These are phyloP conservation scores for Lateolabrax maculatus DNA, from an alignment of 2,797 vertebrate species.

Conservation along the genomic window DNA sequence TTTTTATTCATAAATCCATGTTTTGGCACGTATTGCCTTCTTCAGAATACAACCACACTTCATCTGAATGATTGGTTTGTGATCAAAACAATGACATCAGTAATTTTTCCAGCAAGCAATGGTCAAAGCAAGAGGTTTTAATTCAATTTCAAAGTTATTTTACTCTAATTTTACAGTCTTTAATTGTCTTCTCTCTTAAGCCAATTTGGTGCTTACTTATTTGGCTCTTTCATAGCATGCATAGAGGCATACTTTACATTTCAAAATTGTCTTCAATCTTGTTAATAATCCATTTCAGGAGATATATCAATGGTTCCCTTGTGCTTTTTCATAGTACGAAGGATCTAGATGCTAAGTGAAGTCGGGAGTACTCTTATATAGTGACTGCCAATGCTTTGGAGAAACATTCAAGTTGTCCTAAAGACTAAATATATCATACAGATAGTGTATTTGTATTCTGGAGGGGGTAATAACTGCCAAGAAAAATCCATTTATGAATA, in stretches of 20 bases:
- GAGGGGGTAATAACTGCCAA: neutral
- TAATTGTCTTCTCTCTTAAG: too few relatives aligned
- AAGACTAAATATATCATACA: neutral
- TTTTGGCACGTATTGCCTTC: neutral
- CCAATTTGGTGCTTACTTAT: too few relatives aligned
- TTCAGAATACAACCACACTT: constrained; percentile 15
- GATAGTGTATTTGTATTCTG: neutral
- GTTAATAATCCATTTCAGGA: neutral
- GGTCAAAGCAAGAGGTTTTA: neutral
- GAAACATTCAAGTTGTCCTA: neutral
- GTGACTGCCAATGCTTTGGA: neutral
- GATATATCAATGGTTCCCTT: neutral
- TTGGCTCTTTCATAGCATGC: neutral
- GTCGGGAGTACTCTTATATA: neutral
- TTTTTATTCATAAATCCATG: constrained; percentile 20
- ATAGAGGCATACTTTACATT: neutral
- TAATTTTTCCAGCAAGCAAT: neutral
- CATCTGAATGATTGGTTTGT: neutral
- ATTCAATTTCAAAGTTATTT: too few relatives aligned
- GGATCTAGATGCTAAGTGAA: neutral
- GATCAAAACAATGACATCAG: neutral
- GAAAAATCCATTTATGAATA: neutral
- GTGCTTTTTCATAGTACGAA: neutral
- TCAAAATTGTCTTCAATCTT: neutral
- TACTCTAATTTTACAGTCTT: too few relatives aligned